A percentile compares a stretch with the other conserved stretches of the same genome.
Evolutionary conservation across 2,113 vertebrate genomes (phyloP).

Genomic region (Ciconia boyciana): DNA sequence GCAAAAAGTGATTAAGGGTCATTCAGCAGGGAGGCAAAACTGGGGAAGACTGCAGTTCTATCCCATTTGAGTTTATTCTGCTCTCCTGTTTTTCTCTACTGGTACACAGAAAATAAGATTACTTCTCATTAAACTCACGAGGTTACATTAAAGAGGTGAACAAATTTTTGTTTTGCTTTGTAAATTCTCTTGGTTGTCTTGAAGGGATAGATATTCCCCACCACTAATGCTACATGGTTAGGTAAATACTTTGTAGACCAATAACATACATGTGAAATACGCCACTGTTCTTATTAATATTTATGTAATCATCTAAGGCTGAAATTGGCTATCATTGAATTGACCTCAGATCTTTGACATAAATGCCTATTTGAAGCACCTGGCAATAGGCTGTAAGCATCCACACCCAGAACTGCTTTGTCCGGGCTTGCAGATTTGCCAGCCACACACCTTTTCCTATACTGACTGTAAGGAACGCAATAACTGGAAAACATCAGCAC

Average conservation of each 20-base stretch:
- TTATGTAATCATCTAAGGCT: neutral
- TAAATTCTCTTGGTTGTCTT: neutral
- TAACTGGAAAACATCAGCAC: constrained; percentile 44
- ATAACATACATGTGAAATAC: neutral
- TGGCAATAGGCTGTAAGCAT: constrained; percentile 45
- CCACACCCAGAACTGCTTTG: constrained; percentile 43
- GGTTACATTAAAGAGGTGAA: neutral
- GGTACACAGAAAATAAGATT: neutral
- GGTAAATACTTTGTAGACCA: neutral
- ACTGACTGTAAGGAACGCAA: neutral
- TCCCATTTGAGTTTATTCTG: neutral
- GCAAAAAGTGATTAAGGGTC: neutral
- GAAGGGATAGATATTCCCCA: neutral
- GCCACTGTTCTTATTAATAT: constrained; percentile 18
- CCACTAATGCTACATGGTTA: neutral
- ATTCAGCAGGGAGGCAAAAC: neutral
- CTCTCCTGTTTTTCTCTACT: neutral
- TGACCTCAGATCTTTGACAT: constrained; percentile 64
- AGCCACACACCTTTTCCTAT: constrained; percentile 37
- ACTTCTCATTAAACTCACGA: neutral
- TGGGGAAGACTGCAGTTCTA: neutral
- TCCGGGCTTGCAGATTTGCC: constrained; percentile 33
- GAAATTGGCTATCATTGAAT: constrained; percentile 14
- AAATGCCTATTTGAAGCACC: constrained; percentile 54
- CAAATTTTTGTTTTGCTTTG: neutral